Base-by-base conservation (phyloP, 2,113 vertebrate genomes). In the Erythrolamprus reginae region DNA sequence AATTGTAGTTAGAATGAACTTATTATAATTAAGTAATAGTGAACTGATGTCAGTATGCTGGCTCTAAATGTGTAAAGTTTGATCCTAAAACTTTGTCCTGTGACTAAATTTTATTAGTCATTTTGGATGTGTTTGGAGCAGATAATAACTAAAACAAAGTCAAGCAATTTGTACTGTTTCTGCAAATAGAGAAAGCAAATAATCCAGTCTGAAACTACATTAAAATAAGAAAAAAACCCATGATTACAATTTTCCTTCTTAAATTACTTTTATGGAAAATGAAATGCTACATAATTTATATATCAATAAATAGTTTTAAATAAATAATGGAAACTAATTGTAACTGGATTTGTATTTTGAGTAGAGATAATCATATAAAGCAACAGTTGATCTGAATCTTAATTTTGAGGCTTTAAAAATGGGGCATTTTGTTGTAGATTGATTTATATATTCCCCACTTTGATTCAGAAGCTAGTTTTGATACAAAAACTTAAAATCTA, bases 291-390 rank as follows among this genome's bases (percentile, higher is more conserved):
- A 38, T 45, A n/a, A 70, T 47, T 28, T 87, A 90, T 90, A 90
- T 23, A 12, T 70, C 84, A 77, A 50, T 90, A 70, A 90, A 21
- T 58, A 23, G 2, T 12, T 85, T 92, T 93, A 82, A 0, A 0
- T 90, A 77, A 88, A 83, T 65, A 92, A 48, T 90, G 56, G 90
- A 84, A 92, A 88, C 26, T 38, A 53, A 33, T 84, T 94, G 83
- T 50, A 58, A 10, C 91, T 93, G 91, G 21, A 88, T 77, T 92
- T 51, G 1, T 7, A 10, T 47, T 48, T 48, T 77, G 33, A 77
- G 65, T 77, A 77, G 65, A 77, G 65, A 17, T 13, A 17, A 1
- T 70, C n/a, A 70, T 38, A 70, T 38, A 38, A n/a, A 77, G 33
- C 33, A 77, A 77, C 15, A 77, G 17, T 38, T 77, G n/a, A 77